A percentile compares a stretch with the other conserved stretches of the same genome.
Conservation (phyloP, 2,113 vertebrate species). For the Charadrius vociferus region DNA sequence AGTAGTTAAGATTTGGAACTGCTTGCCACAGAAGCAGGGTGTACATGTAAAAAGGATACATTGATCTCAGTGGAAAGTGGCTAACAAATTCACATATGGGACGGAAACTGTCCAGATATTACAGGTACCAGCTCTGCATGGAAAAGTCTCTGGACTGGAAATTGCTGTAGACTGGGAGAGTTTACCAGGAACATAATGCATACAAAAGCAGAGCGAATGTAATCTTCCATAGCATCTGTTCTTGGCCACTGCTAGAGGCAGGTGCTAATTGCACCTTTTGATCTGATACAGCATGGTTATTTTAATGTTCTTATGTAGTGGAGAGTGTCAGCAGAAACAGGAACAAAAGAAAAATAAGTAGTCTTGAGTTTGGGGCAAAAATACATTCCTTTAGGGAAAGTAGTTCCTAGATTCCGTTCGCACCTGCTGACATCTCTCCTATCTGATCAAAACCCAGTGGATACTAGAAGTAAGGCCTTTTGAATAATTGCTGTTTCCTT, state of each 20-base stretch:
- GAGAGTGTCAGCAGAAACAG: background rate
- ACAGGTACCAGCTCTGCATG: background rate
- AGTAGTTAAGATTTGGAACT: background rate
- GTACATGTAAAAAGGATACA: background rate
- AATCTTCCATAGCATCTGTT: background rate
- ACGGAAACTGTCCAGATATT: background rate
- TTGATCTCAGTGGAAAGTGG: background rate
- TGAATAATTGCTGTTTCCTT: conserved; percentile 13
- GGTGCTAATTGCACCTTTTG: background rate
- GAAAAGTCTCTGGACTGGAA: background rate
- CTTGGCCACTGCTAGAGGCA: background rate
- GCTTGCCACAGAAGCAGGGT: background rate
- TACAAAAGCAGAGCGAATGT: background rate
- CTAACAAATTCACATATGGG: background rate
- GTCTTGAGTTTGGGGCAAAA: background rate
- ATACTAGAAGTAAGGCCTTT: background rate
- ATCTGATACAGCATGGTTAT: background rate
- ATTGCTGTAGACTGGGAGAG: background rate
- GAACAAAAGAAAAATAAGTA: background rate
- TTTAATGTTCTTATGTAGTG: background rate
- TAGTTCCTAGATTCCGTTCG: background rate
- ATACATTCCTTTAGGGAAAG: background rate
- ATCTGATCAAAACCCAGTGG: background rate
- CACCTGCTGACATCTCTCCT: background rate
- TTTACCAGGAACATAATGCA: background rate